Evolutionary conservation across 2,888 invertebrate species (phyloP), one percentile per base, ranked within the genome.

Genomic region (Actias luna): DNA sequence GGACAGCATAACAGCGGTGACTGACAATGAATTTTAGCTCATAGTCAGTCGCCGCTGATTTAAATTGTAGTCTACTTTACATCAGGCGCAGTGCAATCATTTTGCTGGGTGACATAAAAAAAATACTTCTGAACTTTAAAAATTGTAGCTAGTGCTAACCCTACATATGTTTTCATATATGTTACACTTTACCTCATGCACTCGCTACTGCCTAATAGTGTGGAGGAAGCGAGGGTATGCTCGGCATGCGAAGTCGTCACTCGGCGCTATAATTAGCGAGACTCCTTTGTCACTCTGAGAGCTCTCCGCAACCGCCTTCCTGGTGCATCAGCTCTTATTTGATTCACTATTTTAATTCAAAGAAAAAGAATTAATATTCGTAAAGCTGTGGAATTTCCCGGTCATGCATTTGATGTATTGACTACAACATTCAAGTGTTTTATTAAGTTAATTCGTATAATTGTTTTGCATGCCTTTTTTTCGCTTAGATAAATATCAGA

Each of bases 221-320:
- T 66, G 62, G 70, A 68, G 70, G 70, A 72, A 73, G 68, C 62
- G 70, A 67, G 80, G 76, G 73, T 79, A 83, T 82, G 84, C 73
- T 69, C 58, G 82, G 85, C 84, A 85, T 77, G 85, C 82, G 83
- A 79, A 75, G 74, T 76, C 78, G 74, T 71, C 69, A 66, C 69
- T 65, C 73, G 70, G 64, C 67, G 73, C 75, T 89, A 89, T 84
- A 81, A 84, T 87, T 89, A 89, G 88, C 77, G 39, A 68, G 70
- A 71, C 76, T 78, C 80, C 80, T 83, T 84, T 82, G 79, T 74
- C 72, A 74, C 72, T 73, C 70, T 72, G 69, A 71, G 74, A 73
- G 74, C 73, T 78, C 78, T 78, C 76, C 72, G 69, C 67, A 42
- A 35, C 64, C 65, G 69, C 65, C 75, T 83, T 83, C 79, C 80